phyloP scores from a whole-genome alignment of 2,797 vertebrate species.

The Phalloptychus januarius region DNA sequence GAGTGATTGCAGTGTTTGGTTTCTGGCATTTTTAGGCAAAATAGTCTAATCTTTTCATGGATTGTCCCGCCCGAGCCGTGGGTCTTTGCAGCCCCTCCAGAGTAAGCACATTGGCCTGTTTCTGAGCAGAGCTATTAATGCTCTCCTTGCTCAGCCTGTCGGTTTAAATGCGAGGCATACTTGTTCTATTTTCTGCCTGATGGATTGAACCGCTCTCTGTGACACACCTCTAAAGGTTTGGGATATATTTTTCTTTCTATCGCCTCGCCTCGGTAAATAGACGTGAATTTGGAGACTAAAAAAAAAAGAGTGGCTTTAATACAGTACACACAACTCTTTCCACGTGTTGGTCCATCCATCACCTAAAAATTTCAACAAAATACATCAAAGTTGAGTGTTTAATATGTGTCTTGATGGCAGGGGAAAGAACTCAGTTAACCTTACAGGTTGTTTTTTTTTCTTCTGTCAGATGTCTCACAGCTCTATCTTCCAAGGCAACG shows the following conservation, averaged over 20 bases:
- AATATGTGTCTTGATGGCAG: conserved; percentile 1
- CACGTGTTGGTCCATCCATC: neutral
- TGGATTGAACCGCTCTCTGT: neutral
- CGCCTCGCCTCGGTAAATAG: neutral
- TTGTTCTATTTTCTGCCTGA: neutral
- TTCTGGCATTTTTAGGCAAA: neutral
- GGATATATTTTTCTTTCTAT: neutral
- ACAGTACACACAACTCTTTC: neutral
- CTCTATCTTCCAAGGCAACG: conserved; percentile 27
- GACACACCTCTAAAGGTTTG: neutral
- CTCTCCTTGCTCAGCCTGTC: neutral
- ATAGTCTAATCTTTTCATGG: neutral
- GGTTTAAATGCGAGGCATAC: neutral
- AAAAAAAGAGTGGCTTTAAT: neutral
- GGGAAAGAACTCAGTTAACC: conserved; percentile 1
- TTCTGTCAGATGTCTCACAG: conserved; percentile 12
- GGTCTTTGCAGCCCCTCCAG: neutral
- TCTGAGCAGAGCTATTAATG: neutral
- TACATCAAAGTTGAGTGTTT: neutral
- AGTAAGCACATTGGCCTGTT: neutral
- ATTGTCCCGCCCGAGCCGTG: neutral
- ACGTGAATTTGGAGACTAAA: neutral
- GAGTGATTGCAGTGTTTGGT: neutral
- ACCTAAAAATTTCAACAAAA: neutral
- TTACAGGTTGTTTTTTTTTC: neutral